phyloP scores from a whole-genome alignment of 2,797 vertebrate genomes.

The Platyrinchus mystaceus region DNA sequence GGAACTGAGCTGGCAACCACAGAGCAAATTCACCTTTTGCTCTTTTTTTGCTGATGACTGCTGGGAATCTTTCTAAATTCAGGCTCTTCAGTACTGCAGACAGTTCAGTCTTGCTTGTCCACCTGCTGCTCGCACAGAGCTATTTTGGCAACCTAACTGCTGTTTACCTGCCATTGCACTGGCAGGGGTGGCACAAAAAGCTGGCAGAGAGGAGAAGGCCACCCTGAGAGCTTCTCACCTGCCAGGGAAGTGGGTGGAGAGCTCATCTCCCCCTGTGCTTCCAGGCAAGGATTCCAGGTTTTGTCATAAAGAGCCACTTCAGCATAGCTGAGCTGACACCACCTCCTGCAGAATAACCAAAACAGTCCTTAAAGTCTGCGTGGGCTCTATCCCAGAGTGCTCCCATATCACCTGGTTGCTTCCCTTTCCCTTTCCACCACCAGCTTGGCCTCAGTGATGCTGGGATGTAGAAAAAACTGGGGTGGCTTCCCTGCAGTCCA shows the following conservation, averaged over 20 bases:
- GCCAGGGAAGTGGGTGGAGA: neutral
- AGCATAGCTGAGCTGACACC: fast-evolving
- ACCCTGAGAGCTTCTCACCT: neutral
- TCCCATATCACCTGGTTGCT: fast-evolving
- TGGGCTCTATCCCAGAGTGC: too few relatives aligned
- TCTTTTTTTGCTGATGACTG: neutral
- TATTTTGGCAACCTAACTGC: neutral
- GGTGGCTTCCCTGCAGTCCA: neutral
- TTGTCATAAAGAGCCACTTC: neutral
- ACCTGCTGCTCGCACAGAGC: neutral
- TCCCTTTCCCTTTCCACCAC: neutral
- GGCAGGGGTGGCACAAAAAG: neutral
- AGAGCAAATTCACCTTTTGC: neutral
- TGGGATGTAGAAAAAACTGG: neutral
- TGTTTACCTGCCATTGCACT: neutral
- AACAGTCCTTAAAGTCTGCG: fast-evolving
- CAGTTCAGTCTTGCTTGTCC: neutral
- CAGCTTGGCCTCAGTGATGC: neutral
- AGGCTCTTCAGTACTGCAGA: neutral
- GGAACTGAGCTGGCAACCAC: neutral
- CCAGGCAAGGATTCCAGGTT: neutral
- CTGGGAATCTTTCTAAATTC: neutral
- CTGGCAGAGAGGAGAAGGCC: neutral
- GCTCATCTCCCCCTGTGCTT: neutral
- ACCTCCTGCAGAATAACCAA: neutral